Evolutionary conservation across 2,113 vertebrate genomes (phyloP), one percentile per base, ranked within the genome.

Genomic region (Muntiacus reevesi): DNA sequence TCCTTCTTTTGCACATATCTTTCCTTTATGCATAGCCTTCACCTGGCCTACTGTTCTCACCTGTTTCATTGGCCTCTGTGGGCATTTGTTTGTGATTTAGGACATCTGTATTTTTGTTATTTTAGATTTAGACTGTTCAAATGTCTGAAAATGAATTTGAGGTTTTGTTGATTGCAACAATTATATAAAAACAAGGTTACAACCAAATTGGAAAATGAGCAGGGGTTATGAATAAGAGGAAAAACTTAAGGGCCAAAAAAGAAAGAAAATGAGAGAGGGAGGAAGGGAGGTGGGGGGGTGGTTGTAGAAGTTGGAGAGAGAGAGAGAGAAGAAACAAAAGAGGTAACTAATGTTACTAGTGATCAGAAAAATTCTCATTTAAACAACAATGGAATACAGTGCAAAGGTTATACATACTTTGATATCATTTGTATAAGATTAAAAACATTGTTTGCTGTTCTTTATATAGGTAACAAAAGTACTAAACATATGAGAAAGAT

Each of bases 31-130:
- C 9, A 16, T 28, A 82, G 47, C 47, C 54, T 83, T 57, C 40
- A 84, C 23, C 6, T 45, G 21, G 60, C 10, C 43, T 93, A 5
- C 59, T 55, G 5, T 33, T 74, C 25, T 92, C 45, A 86, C 16
- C 45, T 90, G 12, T 55, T 54, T 93, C 16, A 4, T 33, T 94
- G 45, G 45, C n/a, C 4, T 62, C 76, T 91, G n/a, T 50, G 79
- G 50, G 71, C 50, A 64, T 96, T 83, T 97, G 45, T 97, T 74
- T 76, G 71, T 43, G 71, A 94, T 92, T 89, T 94, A 94, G 82
- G 62, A 36, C 30, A 60, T 92, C 14, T 84, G 7, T 47, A 82
- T 74, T 93, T 93, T 88, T 96, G 13, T 91, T 96, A 50, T 90
- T 97, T 96, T 95, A 85, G 78, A 91, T 88, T 91, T 90, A 95